Percentiles rank a stretch among this genome's conserved stretches.
These are phyloP conservation scores for Dicaeum eximium DNA, from an alignment of 2,113 vertebrate genomes.

Conservation along the genomic window DNA sequence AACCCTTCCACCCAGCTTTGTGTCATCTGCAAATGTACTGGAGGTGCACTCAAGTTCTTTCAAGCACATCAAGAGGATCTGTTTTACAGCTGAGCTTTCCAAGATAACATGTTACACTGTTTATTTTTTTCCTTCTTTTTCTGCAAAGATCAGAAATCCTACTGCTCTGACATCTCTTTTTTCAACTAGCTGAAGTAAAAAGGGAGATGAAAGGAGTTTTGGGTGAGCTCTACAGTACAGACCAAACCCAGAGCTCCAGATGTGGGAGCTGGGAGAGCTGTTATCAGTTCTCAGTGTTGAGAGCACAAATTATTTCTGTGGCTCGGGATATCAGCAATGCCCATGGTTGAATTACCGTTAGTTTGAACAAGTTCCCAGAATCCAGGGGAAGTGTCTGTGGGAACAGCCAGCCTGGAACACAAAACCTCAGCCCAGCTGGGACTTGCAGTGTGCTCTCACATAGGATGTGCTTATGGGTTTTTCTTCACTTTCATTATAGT, in stretches of 20 bases:
- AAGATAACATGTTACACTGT: background rate
- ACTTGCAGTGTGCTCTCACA: background rate
- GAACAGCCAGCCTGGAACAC: background rate
- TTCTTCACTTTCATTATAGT: background rate
- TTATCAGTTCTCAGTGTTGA: background rate
- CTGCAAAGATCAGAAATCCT: background rate
- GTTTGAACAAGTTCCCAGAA: background rate
- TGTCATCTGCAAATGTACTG: background rate
- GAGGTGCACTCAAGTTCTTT: background rate
- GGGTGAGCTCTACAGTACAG: background rate
- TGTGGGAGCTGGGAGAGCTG: background rate
- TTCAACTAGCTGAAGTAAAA: background rate
- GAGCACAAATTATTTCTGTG: background rate
- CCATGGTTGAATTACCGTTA: background rate
- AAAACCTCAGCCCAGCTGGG: background rate
- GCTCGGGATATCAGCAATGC: background rate
- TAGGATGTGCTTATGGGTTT: background rate
- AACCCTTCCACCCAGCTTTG: background rate
- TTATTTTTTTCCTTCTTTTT: background rate
- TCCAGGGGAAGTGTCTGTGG: background rate
- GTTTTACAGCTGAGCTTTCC: background rate
- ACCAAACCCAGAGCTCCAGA: conserved; percentile 3
- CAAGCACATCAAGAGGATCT: background rate
- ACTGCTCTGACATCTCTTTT: background rate
- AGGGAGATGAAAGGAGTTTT: background rate